Base-by-base conservation (phyloP, 2,888 invertebrate species). In the Nesidiocoris tenuis region DNA sequence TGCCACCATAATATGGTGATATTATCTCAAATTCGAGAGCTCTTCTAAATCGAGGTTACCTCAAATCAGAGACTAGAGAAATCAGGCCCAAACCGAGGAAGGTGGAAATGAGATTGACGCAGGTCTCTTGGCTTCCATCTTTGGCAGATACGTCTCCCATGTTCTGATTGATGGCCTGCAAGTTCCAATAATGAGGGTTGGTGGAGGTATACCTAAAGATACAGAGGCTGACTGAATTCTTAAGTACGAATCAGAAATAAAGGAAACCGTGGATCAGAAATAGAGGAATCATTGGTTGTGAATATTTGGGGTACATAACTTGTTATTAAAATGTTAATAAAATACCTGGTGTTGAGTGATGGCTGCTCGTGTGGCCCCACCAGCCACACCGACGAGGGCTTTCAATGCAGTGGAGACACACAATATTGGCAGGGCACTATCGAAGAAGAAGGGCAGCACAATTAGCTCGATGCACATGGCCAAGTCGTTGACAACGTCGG, bases 41-140 rank as follows among this genome's bases (percentile, higher is more conserved):
- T n/a, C n/a, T n/a, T n/a, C n/a, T n/a, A n/a, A n/a, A n/a, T n/a
- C n/a, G n/a, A n/a, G n/a, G n/a, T 77, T 70, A 79, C 79, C 61
- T 65, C 19, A 75, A 63, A 55, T 79, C 76, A 23, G 71, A 72
- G 68, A 77, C 56, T 22, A 76, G 66, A 16, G 78, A 77, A 22
- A 97, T 86, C 71, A 97, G 84, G 57, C 91, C 84, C 65, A 97
- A 86, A 74, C 94, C 95, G 74, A 89, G 83, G 66, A 96, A 82
- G 9, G 96, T 92, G 9, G 94, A 96, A 56, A 93, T 84, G 61
- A 98, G 86, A 85, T 98, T 98, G 16, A 98, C 96, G 79, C 95
- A 89, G 0, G 97, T 98, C 84, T 98, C 98, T 86, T 98, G 98
- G 78, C 96, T 96, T 3, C 95, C 93, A 83, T 98, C 98, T 85